Evolutionary conservation across 2,888 invertebrate genomes (phyloP), one percentile per base, ranked within the genome.

Genomic region (Fragum whitleyi): DNA sequence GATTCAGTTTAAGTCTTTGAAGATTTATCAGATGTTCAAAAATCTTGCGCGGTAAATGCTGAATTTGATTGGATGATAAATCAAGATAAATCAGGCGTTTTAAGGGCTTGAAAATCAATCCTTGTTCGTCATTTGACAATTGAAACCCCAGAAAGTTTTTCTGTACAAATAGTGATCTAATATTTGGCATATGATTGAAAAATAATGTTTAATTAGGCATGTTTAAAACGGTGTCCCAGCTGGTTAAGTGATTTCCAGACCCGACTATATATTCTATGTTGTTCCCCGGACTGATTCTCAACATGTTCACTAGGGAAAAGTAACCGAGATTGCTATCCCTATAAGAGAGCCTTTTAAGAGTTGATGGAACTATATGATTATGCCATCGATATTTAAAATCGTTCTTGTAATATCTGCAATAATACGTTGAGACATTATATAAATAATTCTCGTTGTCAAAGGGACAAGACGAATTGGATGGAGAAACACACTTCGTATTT

Each of bases 121-220:
- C 57, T 19, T 72, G 28, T 26, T 39, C 19, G 19, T 62, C 62
- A 5, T 62, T 36, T 29, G 62, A 16, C 21, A 78, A 55, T 9
- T 42, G 7, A 6, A 51, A 3, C 14, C 83, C 83, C 9, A 83
- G 23, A 26, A 51, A 55, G 42, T 83, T 83, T 14, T 61, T 28
- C 9, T 73, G 73, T n/a, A 75, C 16, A n/a, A 72, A 55, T 11
- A 83, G 47, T 19, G n/a, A 32, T 57, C 61, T 55, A 0, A 83
- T 5, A 3, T 28, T 62, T 28, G 36, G 6, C 29, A 74, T 26
- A 0, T 9, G n/a, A 7, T 19, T 47, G 39, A 77, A 26, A 71
- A 59, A 9, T 36, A 9, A 29, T n/a, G 16, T 36, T 21, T 73
- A 23, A 0, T 61, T 68, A 14, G 65, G 59, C 42, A 77, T 51